phyloP scores from a whole-genome alignment of 1,140 invertebrate species.

The Calosoma granatense region DNA sequence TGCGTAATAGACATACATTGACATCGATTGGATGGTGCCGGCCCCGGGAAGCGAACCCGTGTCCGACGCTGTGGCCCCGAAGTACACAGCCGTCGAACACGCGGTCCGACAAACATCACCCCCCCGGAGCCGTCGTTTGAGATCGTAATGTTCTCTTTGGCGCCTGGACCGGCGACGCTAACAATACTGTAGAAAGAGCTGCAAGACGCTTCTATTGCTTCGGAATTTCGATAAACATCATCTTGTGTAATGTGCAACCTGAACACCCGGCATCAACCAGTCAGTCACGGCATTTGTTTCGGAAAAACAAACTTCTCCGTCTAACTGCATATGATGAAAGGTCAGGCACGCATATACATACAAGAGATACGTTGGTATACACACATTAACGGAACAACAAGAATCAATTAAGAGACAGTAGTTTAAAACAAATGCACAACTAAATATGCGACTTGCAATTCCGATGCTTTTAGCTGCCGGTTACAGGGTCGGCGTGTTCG shows the following conservation, averaged over 20 bases:
- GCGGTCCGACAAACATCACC: too few relatives aligned
- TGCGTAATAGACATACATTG: constrained; percentile 9
- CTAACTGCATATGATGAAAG: neutral
- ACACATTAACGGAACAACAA: neutral
- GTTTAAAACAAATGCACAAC: neutral
- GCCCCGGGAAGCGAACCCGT: neutral
- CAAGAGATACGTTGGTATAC: too few relatives aligned
- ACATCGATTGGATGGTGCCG: neutral
- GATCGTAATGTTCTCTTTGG: constrained; percentile 8
- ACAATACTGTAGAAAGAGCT: constrained; percentile 2
- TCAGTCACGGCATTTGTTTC: neutral
- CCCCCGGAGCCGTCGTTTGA: neutral
- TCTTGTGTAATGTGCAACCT: too few relatives aligned
- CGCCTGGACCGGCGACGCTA: neutral
- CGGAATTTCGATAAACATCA: neutral
- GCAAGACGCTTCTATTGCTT: neutral
- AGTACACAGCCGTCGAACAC: too few relatives aligned
- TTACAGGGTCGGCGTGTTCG: constrained; percentile 1
- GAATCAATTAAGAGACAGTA: neutral
- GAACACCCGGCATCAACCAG: too few relatives aligned
- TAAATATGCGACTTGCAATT: constrained; percentile 2
- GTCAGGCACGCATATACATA: too few relatives aligned
- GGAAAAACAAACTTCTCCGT: neutral
- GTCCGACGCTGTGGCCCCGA: neutral
- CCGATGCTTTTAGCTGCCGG: neutral